Conservation (phyloP, 2,113 vertebrate species). For the Desmodus rotundus region DNA sequence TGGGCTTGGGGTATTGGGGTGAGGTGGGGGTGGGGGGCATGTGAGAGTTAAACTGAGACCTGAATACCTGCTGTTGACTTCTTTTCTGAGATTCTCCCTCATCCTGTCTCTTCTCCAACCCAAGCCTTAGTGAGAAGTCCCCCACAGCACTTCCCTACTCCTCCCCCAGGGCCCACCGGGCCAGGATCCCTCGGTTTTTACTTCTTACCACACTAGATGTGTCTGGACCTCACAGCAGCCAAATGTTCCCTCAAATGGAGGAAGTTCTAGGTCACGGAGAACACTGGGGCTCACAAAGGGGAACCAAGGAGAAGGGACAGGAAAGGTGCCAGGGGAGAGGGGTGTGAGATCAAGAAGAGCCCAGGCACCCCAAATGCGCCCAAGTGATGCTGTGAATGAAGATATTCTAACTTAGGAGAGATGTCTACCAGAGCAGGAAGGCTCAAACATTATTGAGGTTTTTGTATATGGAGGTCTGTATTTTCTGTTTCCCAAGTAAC, state of each 20-base stretch:
- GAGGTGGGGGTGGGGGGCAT: rapidly evolving
- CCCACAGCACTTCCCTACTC: background rate
- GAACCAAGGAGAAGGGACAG: background rate
- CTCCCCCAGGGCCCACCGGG: background rate
- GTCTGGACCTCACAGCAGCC: rapidly evolving
- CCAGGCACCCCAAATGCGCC: background rate
- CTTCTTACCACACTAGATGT: background rate
- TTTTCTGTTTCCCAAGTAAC: background rate
- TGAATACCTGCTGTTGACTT: background rate
- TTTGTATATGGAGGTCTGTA: background rate
- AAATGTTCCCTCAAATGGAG: background rate
- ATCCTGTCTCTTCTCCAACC: background rate
- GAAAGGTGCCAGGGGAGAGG: background rate
- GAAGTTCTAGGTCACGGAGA: background rate
- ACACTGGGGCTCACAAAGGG: rapidly evolving
- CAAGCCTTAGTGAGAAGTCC: background rate
- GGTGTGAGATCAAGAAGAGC: background rate
- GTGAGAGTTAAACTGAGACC: background rate
- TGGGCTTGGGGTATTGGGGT: background rate
- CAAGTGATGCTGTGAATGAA: background rate
- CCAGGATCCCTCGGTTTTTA: rapidly evolving
- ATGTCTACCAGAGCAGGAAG: background rate
- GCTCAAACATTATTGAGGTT: background rate
- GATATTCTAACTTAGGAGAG: background rate
- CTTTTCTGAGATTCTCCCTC: background rate